Conservation (phyloP, 2,113 vertebrate species). For the Triplophysa siluroides region DNA sequence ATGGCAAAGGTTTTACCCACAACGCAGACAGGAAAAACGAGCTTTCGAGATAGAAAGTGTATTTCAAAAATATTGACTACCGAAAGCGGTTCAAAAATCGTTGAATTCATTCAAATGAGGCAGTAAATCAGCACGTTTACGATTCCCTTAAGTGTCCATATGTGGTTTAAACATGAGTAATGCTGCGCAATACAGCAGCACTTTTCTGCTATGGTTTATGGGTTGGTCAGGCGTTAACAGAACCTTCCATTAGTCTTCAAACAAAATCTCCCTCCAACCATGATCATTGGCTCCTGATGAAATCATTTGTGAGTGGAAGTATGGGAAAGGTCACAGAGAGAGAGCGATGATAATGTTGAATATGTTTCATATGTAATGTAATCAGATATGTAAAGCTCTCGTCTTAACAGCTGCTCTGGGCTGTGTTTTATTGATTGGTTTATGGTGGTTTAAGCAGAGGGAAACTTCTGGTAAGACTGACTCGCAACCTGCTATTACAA, state of each 20-base stretch:
- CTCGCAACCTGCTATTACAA: constrained; percentile 38
- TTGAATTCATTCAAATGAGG: constrained; percentile 31
- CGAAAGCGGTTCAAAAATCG: not conserved
- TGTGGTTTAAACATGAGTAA: constrained; percentile 34
- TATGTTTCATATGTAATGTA: constrained; percentile 37
- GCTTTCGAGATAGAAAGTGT: constrained; percentile 47
- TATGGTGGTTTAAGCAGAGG: constrained; percentile 25
- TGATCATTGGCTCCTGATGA: constrained; percentile 31
- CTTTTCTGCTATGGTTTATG: constrained; percentile 36
- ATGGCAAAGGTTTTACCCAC: constrained; percentile 26
- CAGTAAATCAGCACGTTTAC: constrained; percentile 33
- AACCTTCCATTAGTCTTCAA: constrained; percentile 43
- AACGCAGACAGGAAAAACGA: constrained; percentile 51
- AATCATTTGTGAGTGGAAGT: constrained; percentile 22
- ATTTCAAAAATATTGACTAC: constrained; percentile 56
- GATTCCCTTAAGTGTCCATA: constrained; percentile 13
- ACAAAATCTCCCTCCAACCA: constrained; percentile 30
- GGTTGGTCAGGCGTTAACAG: constrained; percentile 40
- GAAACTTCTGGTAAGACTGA: constrained; percentile 38
- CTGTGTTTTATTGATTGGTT: constrained; percentile 32
- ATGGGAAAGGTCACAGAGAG: constrained; percentile 38
- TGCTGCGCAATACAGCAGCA: not conserved
- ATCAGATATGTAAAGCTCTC: constrained; percentile 40
- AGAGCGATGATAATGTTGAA: constrained; percentile 13
- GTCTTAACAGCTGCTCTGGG: constrained; percentile 32